Evolutionary conservation across 2,888 invertebrate genomes (phyloP).

Genomic region (Gibbula magus): DNA sequence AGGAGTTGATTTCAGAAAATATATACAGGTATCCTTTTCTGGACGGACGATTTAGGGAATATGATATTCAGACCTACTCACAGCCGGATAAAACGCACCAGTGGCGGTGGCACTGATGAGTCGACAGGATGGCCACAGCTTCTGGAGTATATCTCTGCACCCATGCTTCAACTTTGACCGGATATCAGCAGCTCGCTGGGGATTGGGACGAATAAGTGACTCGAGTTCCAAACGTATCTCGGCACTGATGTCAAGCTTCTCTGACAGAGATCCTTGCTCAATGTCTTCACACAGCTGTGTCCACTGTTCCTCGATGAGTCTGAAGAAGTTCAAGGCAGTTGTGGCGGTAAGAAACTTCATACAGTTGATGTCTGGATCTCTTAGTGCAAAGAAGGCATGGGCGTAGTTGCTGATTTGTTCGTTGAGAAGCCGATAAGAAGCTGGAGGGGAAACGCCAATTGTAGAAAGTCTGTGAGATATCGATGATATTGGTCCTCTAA

Average conservation of each 20-base stretch:
- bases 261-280: slow-evolving; percentile 34
- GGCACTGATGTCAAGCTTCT: slow-evolving; percentile 20
- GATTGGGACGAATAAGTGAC: slow-evolving; percentile 18
- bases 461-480: slow-evolving; percentile 22
- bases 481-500: slow-evolving; percentile 40
- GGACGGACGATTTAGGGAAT: background rate
- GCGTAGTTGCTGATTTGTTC: slow-evolving; percentile 40
- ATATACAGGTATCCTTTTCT: too few species aligned
- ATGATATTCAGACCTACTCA: slow-evolving; percentile 12
- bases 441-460: slow-evolving; percentile 30
- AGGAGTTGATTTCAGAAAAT: too few species aligned
- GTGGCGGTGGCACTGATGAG: slow-evolving; percentile 42
- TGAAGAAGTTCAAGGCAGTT: slow-evolving; percentile 39
- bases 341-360: slow-evolving; percentile 39
- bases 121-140: slow-evolving; percentile 42
- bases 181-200: slow-evolving; percentile 30
- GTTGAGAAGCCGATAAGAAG: background rate
- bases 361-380: slow-evolving; percentile 35
- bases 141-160: slow-evolving; percentile 37
- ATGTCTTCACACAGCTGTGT: slow-evolving; percentile 39
- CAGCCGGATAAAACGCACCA: slow-evolving; percentile 39
- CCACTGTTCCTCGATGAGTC: slow-evolving; percentile 42
- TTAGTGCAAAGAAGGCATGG: slow-evolving; percentile 42
- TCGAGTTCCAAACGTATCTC: slow-evolving; percentile 19
- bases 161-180: slow-evolving; percentile 39